Conservation (phyloP, 2,888 invertebrate species). For the Melanchra persicariae region DNA sequence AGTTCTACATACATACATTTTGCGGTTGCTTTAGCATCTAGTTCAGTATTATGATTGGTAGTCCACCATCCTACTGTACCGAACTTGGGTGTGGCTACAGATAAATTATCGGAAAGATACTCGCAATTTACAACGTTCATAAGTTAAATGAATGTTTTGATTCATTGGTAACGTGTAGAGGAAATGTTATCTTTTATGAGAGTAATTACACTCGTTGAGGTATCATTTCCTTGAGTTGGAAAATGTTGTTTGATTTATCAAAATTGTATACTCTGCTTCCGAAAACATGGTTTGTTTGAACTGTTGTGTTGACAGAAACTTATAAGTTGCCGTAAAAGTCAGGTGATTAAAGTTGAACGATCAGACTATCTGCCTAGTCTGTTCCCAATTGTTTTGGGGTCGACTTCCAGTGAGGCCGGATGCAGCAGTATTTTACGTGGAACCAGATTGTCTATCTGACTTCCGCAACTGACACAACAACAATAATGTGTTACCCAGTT, state of each 20-base stretch:
- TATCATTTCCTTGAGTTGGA: conserved; percentile 24
- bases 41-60: conserved; percentile 61
- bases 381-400: not conserved
- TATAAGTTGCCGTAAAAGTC: not conserved
- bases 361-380: no score
- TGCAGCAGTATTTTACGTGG: not conserved
- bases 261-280: not conserved
- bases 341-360: not conserved
- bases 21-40: conserved; percentile 43
- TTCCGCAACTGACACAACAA: not conserved
- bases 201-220: conserved; percentile 28
- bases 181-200: conserved; percentile 56
- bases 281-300: not conserved
- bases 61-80: conserved; percentile 57
- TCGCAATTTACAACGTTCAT: conserved; percentile 50
- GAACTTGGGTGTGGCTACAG: conserved; percentile 60
- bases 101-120: conserved; percentile 48
- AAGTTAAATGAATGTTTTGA: conserved; percentile 54
- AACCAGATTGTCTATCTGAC: not conserved
- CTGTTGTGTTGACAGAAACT: not conserved
- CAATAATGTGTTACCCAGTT: no score
- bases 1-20: conserved; percentile 50
- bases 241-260: not conserved
- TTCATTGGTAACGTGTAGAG: conserved; percentile 43
- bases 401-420: not conserved